These are phyloP conservation scores for Squalus acanthias DNA, from an alignment of 2,797 vertebrate species.

Conservation along the genomic window DNA sequence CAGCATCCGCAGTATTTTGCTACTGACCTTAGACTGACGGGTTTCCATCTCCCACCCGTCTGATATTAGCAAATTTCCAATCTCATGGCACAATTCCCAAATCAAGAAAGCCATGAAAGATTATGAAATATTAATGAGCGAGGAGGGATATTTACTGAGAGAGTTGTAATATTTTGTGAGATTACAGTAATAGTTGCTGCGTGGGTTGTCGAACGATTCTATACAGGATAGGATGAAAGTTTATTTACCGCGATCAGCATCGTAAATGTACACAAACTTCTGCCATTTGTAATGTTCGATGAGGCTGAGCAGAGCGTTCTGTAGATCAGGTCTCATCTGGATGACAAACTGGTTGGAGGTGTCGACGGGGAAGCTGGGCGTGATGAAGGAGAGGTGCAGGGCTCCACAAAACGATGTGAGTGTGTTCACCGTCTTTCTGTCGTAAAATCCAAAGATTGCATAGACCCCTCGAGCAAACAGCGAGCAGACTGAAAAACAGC, in stretches of 20 bases:
- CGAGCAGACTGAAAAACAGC: conserved; percentile 76
- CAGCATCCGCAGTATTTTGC: too few relatives aligned
- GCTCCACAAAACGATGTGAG: conserved; percentile 97
- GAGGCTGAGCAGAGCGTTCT: conserved; percentile 89
- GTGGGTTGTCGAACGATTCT: background rate
- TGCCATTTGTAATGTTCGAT: conserved; percentile 93
- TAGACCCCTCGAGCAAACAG: conserved; percentile 99
- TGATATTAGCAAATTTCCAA: background rate
- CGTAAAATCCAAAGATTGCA: conserved; percentile 96
- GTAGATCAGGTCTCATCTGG: conserved; percentile 90
- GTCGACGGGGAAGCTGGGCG: conserved; percentile 91
- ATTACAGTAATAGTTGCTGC: background rate
- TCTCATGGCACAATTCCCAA: background rate
- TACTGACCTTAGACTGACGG: background rate
- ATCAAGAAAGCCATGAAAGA: background rate
- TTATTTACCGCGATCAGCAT: conserved; percentile 82
- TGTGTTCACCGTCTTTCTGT: conserved; percentile 97
- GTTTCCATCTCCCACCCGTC: background rate
- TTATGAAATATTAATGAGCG: background rate
- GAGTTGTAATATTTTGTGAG: background rate
- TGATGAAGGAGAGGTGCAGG: conserved; percentile 94
- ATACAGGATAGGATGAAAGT: background rate
- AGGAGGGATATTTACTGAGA: background rate
- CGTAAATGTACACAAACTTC: conserved; percentile 98
- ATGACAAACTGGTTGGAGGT: conserved; percentile 97